Conservation (phyloP, 2,888 invertebrate genomes). For the Monopis laevigella region DNA sequence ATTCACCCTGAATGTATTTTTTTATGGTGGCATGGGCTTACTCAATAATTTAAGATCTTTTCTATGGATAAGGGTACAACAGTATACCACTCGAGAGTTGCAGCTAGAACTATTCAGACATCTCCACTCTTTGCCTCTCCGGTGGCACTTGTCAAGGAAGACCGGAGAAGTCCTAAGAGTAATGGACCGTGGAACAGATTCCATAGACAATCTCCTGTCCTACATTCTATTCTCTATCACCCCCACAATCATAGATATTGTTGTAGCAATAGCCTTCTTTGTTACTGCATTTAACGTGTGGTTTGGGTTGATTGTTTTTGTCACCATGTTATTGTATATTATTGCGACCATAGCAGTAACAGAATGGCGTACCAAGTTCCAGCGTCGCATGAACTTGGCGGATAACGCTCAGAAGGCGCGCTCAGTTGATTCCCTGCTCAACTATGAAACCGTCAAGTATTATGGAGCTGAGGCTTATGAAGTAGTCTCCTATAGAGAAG, state of each 20-base stretch:
- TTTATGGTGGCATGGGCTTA: conserved; percentile 92
- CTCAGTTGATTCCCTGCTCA: conserved; percentile 95
- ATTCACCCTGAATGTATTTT: no score
- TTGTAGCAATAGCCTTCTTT: conserved; percentile 92
- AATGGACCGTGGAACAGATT: conserved; percentile 97
- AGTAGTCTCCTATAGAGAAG: conserved; percentile 82
- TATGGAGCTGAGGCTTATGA: conserved; percentile 96
- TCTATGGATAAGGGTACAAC: conserved; percentile 95
- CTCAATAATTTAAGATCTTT: conserved; percentile 91
- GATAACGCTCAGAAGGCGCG: conserved; percentile 93
- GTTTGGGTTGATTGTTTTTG: conserved; percentile 95
- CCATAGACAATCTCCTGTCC: conserved; percentile 92
- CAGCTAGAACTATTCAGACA: conserved; percentile 89
- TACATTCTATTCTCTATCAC: conserved; percentile 92
- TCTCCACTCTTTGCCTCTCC: conserved; percentile 87
- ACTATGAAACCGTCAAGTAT: conserved; percentile 99
- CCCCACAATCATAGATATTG: conserved; percentile 92
- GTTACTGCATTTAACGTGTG: conserved; percentile 87
- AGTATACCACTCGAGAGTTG: conserved; percentile 93
- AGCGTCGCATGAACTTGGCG: conserved; percentile 91
- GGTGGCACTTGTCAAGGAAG: conserved; percentile 95
- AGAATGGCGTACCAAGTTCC: conserved; percentile 97
- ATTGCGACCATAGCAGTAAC: conserved; percentile 88
- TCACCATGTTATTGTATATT: conserved; percentile 93
- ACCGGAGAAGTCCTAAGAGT: conserved; percentile 96